Evolutionary conservation across 2,888 invertebrate genomes (phyloP).

Genomic region (Hyalella azteca): DNA sequence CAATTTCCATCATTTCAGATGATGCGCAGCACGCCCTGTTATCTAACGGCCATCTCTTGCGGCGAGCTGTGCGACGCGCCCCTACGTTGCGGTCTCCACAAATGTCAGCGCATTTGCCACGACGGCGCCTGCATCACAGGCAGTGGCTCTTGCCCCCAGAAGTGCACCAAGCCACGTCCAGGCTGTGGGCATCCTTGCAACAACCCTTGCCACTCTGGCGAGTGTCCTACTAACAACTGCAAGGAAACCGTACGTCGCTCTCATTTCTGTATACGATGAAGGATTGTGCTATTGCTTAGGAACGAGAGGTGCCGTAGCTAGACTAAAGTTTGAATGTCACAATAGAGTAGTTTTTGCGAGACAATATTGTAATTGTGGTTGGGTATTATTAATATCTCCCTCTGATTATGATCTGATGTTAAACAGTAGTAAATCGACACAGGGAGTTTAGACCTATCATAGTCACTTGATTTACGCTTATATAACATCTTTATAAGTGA

Average conservation of each 20-base stretch:
- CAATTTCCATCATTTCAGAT: constrained; percentile 66
- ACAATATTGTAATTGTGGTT: too few species aligned
- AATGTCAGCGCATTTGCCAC: constrained; percentile 77
- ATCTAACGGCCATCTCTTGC: constrained; percentile 62
- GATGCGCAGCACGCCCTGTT: constrained; percentile 64
- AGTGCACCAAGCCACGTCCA: constrained; percentile 73
- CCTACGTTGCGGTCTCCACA: constrained; percentile 68
- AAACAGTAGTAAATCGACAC: too few species aligned
- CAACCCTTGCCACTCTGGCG: constrained; percentile 78
- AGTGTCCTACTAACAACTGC: constrained; percentile 75
- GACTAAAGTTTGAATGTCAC: too few species aligned
- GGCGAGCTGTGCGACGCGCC: constrained; percentile 65
- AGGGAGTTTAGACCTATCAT: too few species aligned
- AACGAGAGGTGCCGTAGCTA: too few species aligned
- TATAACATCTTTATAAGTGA: too few species aligned
- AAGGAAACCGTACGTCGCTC: constrained; percentile 70
- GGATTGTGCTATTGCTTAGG: too few species aligned
- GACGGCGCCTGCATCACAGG: constrained; percentile 69
- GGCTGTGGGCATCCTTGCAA: constrained; percentile 87
- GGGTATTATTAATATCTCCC: too few species aligned
- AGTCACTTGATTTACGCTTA: too few species aligned
- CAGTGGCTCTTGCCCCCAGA: constrained; percentile 72
- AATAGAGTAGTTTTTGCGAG: too few species aligned
- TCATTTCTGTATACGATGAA: too few species aligned
- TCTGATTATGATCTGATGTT: too few species aligned